Evolutionary conservation across 2,113 vertebrate species (phyloP).

Genomic region (Engystomops pustulosus): DNA sequence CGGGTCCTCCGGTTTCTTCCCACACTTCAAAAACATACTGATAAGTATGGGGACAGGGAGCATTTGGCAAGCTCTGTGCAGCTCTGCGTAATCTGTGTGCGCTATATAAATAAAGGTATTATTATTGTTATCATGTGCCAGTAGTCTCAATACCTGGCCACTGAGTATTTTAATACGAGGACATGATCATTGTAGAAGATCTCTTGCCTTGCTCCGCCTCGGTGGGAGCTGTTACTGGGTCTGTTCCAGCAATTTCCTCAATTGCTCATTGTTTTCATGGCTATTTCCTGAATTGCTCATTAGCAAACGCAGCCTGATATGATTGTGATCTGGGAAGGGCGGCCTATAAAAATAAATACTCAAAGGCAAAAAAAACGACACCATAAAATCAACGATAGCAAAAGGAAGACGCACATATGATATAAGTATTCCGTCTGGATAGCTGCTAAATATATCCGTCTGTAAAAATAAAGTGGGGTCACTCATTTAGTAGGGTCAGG

Average conservation of each 20-base stretch:
- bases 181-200: not conserved
- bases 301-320: conserved; percentile 49
- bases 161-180: not conserved
- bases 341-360: conserved; percentile 58
- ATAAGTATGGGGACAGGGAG: no score
- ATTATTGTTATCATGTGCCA: no score
- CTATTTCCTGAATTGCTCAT: conserved; percentile 59
- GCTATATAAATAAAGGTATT: no score
- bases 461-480: conserved; percentile 5
- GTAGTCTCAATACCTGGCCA: no score
- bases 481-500: not conserved
- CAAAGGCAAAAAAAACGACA: not conserved
- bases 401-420: not conserved
- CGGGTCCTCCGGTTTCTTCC: no score
- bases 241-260: conserved; percentile 50
- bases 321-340: conserved; percentile 45
- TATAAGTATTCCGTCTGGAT: conserved; percentile 12
- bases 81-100: no score
- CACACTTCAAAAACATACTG: no score
- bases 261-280: conserved; percentile 58
- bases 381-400: not conserved
- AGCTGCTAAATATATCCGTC: conserved; percentile 2
- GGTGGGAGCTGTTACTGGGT: conserved; percentile 31
- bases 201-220: conserved; percentile 7
- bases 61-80: no score